Percentiles rank a stretch among this genome's conserved stretches.
Conservation (phyloP, 2,113 vertebrate species). For the Apistogramma diplotaenia region DNA sequence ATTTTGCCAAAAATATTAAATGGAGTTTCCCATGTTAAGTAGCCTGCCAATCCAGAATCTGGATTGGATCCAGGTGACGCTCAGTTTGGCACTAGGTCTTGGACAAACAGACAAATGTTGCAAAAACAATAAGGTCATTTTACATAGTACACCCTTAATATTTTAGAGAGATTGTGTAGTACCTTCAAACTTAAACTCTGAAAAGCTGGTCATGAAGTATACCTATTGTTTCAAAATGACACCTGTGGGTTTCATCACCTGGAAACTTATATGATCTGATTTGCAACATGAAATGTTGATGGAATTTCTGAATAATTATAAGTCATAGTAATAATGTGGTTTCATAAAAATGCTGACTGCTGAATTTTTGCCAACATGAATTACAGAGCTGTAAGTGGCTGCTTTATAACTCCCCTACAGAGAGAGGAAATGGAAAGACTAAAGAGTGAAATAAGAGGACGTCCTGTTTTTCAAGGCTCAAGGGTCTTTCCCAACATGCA, state of each 20-base stretch:
- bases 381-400: background rate
- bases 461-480: constrained; percentile 62
- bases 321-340: background rate
- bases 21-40: no score
- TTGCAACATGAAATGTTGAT: background rate
- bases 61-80: no score
- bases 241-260: background rate
- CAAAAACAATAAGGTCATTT: no score
- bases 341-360: background rate
- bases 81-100: no score
- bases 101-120: no score
- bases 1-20: no score
- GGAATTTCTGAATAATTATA: background rate
- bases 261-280: background rate
- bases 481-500: constrained; percentile 64
- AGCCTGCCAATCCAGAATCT: no score
- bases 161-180: no score
- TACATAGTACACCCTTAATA: no score
- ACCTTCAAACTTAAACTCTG: no score
- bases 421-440: constrained; percentile 16
- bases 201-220: no score
- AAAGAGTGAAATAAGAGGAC: constrained; percentile 52
- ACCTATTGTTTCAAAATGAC: no score
- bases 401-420: background rate
- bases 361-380: constrained; percentile 8